phyloP scores from a whole-genome alignment of 2,113 vertebrate species.

The Cyanocitta stelleri region DNA sequence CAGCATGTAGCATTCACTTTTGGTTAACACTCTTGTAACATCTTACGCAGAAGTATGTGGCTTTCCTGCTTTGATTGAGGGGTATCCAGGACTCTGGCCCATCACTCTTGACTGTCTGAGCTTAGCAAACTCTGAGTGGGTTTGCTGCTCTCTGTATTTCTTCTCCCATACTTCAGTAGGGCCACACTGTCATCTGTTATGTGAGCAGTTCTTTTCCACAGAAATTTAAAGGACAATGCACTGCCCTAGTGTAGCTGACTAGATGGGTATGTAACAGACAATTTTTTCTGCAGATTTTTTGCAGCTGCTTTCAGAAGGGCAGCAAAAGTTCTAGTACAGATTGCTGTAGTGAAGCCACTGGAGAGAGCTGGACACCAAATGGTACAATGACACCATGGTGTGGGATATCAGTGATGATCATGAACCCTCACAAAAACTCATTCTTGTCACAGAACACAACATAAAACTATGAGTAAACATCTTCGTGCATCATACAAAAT shows the following conservation, averaged over 20 bases:
- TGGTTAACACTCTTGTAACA: background rate
- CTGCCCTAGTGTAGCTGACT: background rate
- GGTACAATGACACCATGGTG: background rate
- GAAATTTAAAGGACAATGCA: rapidly evolving
- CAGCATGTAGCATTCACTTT: rapidly evolving
- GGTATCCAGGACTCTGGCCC: background rate
- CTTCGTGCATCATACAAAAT: background rate
- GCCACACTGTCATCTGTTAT: background rate
- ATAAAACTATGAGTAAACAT: background rate
- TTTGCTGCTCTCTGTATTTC: background rate
- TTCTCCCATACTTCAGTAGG: background rate
- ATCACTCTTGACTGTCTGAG: background rate
- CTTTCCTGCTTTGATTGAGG: background rate
- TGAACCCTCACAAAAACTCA: background rate
- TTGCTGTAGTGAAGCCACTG: background rate
- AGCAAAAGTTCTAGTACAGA: background rate
- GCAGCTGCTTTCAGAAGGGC: background rate
- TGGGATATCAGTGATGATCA: background rate
- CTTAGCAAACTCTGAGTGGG: background rate
- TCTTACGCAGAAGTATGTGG: background rate
- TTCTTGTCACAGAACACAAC: background rate
- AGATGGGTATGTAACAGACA: background rate
- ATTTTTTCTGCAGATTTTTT: background rate
- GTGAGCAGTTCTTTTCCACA: background rate
- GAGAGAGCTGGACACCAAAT: background rate